Evolutionary conservation across 2,113 vertebrate species (phyloP).

Genomic region (Microcebus jonahi): DNA sequence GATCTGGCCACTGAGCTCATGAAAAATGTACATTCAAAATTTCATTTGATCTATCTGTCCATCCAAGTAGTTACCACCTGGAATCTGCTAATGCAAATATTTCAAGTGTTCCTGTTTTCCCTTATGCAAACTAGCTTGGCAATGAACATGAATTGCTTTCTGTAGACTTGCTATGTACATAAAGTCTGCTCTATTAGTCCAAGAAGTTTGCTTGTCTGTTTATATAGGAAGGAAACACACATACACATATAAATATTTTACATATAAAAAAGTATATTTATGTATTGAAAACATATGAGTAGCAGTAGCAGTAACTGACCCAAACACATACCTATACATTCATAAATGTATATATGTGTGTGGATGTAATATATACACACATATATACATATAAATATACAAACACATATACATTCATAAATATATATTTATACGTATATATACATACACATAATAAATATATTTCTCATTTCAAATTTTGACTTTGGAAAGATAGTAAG

Average conservation of each 20-base stretch:
- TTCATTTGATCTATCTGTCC: slow-evolving; percentile 49
- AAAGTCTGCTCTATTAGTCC: neutral
- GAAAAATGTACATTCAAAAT: slow-evolving; percentile 76
- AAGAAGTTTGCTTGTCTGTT: neutral
- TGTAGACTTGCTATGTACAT: neutral
- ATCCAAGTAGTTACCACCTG: slow-evolving; percentile 73
- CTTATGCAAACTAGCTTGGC: neutral
- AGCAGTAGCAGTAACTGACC: neutral
- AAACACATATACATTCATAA: neutral
- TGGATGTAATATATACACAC: neutral
- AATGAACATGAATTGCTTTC: slow-evolving; percentile 49
- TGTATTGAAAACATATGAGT: neutral
- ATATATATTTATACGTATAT: too few relatives aligned
- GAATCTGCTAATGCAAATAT: slow-evolving; percentile 69
- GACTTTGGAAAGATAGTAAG: neutral
- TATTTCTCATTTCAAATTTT: neutral
- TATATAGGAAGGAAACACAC: neutral
- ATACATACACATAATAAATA: neutral
- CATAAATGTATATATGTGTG: neutral
- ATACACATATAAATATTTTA: neutral
- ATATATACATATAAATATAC: neutral
- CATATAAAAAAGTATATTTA: neutral
- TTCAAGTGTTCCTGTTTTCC: slow-evolving; percentile 41
- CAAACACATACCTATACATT: neutral
- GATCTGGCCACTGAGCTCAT: slow-evolving; percentile 56